Percentiles rank a stretch among this genome's conserved stretches.
Conservation (phyloP, 2,113 vertebrate species). For the zebrafish (Danio rerio) region DNA sequence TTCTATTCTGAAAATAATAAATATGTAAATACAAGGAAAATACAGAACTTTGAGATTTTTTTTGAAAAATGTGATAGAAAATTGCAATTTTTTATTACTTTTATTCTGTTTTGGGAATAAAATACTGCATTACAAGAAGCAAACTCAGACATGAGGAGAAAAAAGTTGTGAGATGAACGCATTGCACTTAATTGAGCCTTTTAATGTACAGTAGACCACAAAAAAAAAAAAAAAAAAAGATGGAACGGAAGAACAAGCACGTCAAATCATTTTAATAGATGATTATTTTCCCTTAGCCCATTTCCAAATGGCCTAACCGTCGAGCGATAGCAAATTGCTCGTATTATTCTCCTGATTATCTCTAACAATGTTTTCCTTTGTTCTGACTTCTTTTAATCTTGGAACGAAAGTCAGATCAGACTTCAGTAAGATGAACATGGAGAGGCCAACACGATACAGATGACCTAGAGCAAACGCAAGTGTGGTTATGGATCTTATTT, state of each 20-base stretch:
- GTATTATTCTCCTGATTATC: slow-evolving; percentile 52
- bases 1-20: too few species aligned
- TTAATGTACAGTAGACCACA: slow-evolving; percentile 16
- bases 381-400: slow-evolving; percentile 45
- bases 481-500: slow-evolving; percentile 5
- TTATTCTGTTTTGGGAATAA: too few species aligned
- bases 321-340: slow-evolving; percentile 47
- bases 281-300: slow-evolving; percentile 48
- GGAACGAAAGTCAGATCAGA: slow-evolving; percentile 24
- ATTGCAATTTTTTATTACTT: too few species aligned
- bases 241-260: slow-evolving; percentile 22
- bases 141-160: too few species aligned
- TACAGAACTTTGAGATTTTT: too few species aligned
- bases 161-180: too few species aligned
- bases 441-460: neutral
- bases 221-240: slow-evolving; percentile 22
- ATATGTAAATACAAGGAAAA: too few species aligned
- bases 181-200: slow-evolving; percentile 43
- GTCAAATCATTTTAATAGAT: slow-evolving; percentile 53
- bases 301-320: slow-evolving; percentile 32
- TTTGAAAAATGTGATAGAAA: too few species aligned
- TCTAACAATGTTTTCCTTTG: slow-evolving; percentile 44
- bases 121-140: too few species aligned
- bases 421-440: slow-evolving; percentile 11
- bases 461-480: neutral